A percentile compares a stretch with the other conserved stretches of the same genome.
Evolutionary conservation across 2,797 vertebrate species (phyloP).

Genomic region (Paramormyrops hopkinsi): DNA sequence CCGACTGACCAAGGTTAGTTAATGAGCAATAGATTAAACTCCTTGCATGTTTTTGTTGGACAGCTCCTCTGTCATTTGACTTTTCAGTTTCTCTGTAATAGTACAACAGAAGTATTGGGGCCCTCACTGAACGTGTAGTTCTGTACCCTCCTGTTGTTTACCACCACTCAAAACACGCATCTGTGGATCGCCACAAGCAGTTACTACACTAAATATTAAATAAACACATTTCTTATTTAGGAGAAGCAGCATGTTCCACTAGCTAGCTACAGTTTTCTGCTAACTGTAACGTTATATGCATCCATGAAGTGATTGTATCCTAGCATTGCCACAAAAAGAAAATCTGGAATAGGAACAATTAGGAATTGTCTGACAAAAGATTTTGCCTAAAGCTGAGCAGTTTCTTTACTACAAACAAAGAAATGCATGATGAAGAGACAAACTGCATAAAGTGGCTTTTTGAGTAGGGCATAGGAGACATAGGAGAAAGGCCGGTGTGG

Average conservation of each 20-base stretch:
- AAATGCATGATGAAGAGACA: background rate
- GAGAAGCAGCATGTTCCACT: background rate
- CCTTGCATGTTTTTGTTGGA: background rate
- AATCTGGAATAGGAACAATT: background rate
- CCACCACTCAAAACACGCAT: background rate
- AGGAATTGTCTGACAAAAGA: background rate
- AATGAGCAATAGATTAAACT: background rate
- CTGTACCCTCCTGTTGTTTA: background rate
- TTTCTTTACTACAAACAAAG: background rate
- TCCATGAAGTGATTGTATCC: background rate
- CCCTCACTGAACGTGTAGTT: background rate
- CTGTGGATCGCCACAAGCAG: background rate
- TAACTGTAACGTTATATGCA: background rate
- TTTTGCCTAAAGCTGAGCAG: background rate
- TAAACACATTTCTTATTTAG: background rate
- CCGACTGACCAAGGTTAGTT: background rate
- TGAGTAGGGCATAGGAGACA: background rate
- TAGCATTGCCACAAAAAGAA: background rate
- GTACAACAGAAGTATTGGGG: background rate
- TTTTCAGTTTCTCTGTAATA: background rate
- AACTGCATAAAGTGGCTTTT: background rate
- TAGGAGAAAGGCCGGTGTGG: background rate
- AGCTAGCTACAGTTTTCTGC: background rate
- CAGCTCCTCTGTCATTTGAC: background rate
- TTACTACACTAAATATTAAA: background rate